Base-by-base conservation (phyloP, 1,140 invertebrate species). In the Parasteatoda tepidariorum region DNA sequence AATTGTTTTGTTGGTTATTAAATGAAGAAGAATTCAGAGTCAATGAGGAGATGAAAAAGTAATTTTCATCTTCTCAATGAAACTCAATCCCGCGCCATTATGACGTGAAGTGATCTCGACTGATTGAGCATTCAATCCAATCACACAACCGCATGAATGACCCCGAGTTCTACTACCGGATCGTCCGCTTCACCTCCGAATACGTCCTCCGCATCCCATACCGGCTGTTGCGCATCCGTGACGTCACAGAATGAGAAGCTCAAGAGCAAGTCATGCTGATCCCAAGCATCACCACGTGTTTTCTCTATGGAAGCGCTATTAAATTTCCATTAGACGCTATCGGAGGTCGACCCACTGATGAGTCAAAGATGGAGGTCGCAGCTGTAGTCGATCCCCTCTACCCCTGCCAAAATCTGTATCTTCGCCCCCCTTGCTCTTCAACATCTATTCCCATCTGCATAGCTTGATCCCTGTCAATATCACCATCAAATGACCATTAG, bases 301-400 rank as follows among this genome's bases (percentile, higher is more conserved):
- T 71, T 82, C 78, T 82, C 66, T 82, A 82, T 82, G 78, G 78
- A 82, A 61, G 78, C 66, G 78, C 78, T 82, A 82, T 82, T 82
- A 82, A 82, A 82, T 82, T 82, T 82, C 78, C 78, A 82, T 82
- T 82, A 82, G 78, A 54, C 68, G 78, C 78, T 82, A 82, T 82
- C 67, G 78, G 67, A 71, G 78, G 66, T 71, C 66, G 78, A 82
- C 66, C 78, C 55, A 54, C 78, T 82, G 78, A 82, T 82, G 78
- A 82, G 54, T 70, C 67, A 82, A 82, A 82, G 78, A 82, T 82
- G 57, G 26, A 82, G 66, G 78, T 33, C 66, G 71, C 78, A 82
- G 78, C 78, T 82, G 78, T 70, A 24, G 55, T 57, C 55, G 55
- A 57, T n/a, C 55, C 55, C 55, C 22, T 6, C 55, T 48, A 48